These are phyloP conservation scores for Eustalomyia histrio DNA, from an alignment of 2,888 invertebrate genomes.

Conservation along the genomic window DNA sequence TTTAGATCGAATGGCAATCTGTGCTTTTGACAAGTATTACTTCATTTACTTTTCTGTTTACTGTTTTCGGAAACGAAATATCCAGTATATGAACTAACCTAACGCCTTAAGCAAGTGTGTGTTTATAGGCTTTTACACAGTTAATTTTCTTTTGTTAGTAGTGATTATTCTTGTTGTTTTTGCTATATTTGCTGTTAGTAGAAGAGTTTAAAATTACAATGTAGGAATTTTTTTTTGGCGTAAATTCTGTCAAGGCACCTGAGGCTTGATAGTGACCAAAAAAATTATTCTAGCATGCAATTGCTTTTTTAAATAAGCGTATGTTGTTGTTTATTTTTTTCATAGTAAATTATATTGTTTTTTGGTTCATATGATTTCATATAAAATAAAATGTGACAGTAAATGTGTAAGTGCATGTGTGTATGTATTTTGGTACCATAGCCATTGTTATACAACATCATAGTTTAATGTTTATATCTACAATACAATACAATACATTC, in stretches of 20 bases:
- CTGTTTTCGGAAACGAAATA: too few relatives aligned
- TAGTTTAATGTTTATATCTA: not conserved
- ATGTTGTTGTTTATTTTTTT: slow-evolving; percentile 15
- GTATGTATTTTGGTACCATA: slow-evolving; percentile 39
- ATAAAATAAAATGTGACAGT: not conserved
- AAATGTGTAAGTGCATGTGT: not conserved
- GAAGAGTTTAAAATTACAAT: not conserved
- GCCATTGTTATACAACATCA: slow-evolving; percentile 19
- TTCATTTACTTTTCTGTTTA: too few relatives aligned
- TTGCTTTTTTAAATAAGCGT: slow-evolving; percentile 34
- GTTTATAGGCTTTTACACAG: slow-evolving; percentile 24
- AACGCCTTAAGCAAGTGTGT: slow-evolving; percentile 28
- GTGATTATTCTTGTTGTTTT: slow-evolving; percentile 20
- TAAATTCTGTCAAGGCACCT: slow-evolving; percentile 60
- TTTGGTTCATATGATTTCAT: slow-evolving; percentile 19
- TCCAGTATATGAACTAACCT: slow-evolving; percentile 7
- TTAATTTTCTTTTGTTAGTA: slow-evolving; percentile 39
- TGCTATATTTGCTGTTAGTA: slow-evolving; percentile 18
- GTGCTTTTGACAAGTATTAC: too few relatives aligned
- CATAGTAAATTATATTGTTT: not conserved
- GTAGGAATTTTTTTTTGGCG: not conserved
- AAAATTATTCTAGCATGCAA: slow-evolving; percentile 63
- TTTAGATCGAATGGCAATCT: too few relatives aligned
- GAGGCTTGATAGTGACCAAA: slow-evolving; percentile 65
- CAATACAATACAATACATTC: not conserved